Conservation (phyloP, 1,140 invertebrate species). For the Neelides sp. region DNA sequence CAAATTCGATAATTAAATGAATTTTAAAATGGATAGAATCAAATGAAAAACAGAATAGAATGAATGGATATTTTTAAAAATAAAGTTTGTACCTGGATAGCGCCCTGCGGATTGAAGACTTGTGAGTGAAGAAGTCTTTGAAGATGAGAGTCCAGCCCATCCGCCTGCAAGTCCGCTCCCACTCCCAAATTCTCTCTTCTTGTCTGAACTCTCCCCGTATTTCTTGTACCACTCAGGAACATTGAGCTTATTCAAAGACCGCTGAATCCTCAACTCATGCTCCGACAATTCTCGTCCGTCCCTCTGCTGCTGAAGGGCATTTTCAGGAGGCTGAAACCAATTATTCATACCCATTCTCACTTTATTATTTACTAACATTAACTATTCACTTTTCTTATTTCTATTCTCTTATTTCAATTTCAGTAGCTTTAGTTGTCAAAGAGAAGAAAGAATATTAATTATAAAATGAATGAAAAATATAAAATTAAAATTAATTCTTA, state of each 20-base stretch:
- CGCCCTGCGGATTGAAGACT: conserved; percentile 36
- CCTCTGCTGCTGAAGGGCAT: conserved; percentile 55
- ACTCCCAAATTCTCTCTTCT: conserved; percentile 34
- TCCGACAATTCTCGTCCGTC: conserved; percentile 72
- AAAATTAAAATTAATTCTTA: neutral
- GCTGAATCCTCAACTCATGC: conserved; percentile 80
- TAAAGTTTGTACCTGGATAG: conserved; percentile 15
- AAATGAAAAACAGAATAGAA: too few species aligned
- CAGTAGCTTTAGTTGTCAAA: neutral
- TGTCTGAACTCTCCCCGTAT: conserved; percentile 38
- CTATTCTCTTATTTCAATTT: neutral
- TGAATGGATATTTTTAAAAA: neutral
- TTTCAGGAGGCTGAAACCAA: conserved; percentile 68
- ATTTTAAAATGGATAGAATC: too few species aligned
- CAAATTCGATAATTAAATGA: too few species aligned
- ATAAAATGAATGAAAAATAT: neutral
- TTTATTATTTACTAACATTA: neutral
- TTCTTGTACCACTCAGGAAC: conserved; percentile 91
- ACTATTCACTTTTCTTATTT: neutral
- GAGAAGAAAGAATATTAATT: neutral
- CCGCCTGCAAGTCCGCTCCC: conserved; percentile 36
- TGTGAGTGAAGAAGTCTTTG: conserved; percentile 64
- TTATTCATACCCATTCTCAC: neutral
- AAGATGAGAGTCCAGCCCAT: conserved; percentile 54
- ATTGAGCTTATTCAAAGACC: conserved; percentile 80